Evolutionary conservation across 2,797 vertebrate genomes (phyloP), one percentile per base, ranked within the genome.

Genomic region (Falco columbarius): DNA sequence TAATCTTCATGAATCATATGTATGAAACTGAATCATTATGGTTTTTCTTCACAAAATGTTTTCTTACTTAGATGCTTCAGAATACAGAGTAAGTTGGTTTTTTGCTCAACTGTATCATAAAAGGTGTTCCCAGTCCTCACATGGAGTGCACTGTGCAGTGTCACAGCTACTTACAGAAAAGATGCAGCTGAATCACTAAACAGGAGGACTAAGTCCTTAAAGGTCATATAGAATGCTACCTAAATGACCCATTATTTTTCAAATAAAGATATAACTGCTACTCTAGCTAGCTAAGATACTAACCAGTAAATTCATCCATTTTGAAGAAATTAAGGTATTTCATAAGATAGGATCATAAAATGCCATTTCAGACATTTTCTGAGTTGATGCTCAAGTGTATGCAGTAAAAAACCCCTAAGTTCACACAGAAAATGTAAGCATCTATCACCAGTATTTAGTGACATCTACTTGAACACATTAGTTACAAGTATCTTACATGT

Each of bases 1-100:
- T 71, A 92, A 80, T 74, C 66, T 88, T 89, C n/a, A 74, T 85
- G 85, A 91, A 86, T 80, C 90, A 81, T n/a, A 46, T 12, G 27
- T 63, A 66, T 83, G 67, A 90, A 75, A 63, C 26, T 42, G 59
- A 88, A 92, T 91, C 74, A 24, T 36, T 86, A 63, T 61, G 63
- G 30, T 47, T 82, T n/a, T 91, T 95, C 46, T 70, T 42, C 56
- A 34, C 47, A 30, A 86, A 63, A 10, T 32, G 29, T 18, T 85
- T 86, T 86, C 62, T 72, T 72, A 81, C 62, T 75, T 70, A 73
- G 38, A 42, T 24, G n/a, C 14, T 44, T 80, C 91, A 91, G 56
- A 86, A 65, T 36, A 81, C 14, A 52, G 15, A 49, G 7, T 61
- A 46, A 51, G 26, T 15, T 40, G 61, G 16, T 76, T 1, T 63